Percentiles rank a stretch among this genome's conserved stretches.
phyloP scores from a whole-genome alignment of 2,888 invertebrate species.

The Octodonta nipae region DNA sequence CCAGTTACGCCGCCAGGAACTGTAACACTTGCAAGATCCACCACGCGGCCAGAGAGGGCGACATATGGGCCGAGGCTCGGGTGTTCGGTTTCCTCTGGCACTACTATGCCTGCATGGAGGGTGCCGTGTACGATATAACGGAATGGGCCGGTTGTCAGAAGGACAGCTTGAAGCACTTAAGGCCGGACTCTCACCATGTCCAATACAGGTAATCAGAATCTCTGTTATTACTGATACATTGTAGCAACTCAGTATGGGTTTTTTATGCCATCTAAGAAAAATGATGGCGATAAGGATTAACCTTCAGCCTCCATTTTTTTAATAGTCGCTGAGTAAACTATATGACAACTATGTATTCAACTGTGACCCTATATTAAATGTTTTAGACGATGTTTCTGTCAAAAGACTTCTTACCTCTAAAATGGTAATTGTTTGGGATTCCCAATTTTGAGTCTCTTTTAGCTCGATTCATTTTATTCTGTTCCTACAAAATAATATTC shows the following conservation, averaged over 20 bases:
- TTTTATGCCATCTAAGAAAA: too few relatives aligned
- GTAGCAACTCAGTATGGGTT: neutral
- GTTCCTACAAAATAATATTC: too few relatives aligned
- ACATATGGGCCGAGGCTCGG: slow-evolving; percentile 86
- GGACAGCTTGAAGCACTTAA: slow-evolving; percentile 62
- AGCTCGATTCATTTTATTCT: too few relatives aligned
- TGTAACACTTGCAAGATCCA: slow-evolving; percentile 81
- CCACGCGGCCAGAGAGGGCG: slow-evolving; percentile 86
- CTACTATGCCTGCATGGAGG: slow-evolving; percentile 94
- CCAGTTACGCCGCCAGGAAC: slow-evolving; percentile 82
- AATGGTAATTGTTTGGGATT: too few relatives aligned
- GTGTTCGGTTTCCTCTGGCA: slow-evolving; percentile 81
- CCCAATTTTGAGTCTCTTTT: too few relatives aligned
- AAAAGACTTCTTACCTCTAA: too few relatives aligned
- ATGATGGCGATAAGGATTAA: too few relatives aligned
- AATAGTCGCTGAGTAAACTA: too few relatives aligned
- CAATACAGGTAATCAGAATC: slow-evolving; percentile 57
- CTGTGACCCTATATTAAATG: too few relatives aligned
- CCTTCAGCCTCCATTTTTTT: too few relatives aligned
- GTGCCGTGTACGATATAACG: slow-evolving; percentile 87
- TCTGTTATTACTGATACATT: slow-evolving; percentile 1
- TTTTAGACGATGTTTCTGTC: too few relatives aligned
- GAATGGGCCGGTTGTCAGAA: slow-evolving; percentile 95
- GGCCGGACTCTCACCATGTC: slow-evolving; percentile 82
- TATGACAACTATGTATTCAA: too few relatives aligned